Conservation (phyloP, 1,140 invertebrate genomes). For the Drosophila guanche region DNA sequence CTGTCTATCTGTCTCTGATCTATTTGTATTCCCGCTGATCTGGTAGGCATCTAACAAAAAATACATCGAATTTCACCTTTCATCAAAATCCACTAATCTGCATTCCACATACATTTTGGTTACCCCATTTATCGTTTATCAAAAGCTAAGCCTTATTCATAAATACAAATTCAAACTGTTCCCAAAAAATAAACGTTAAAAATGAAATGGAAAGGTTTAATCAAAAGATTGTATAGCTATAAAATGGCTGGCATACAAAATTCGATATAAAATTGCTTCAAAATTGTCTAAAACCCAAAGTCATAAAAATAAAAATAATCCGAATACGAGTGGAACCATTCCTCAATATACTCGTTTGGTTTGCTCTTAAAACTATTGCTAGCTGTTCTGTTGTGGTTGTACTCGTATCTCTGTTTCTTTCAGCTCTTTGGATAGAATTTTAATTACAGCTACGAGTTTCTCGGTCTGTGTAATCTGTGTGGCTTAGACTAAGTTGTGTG, state of each 20-base stretch:
- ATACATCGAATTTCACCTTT: slow-evolving; percentile 53
- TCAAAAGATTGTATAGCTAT: slow-evolving; percentile 38
- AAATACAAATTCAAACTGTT: slow-evolving; percentile 21
- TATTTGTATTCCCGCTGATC: slow-evolving; percentile 12
- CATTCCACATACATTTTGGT: slow-evolving; percentile 32
- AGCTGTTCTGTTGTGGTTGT: slow-evolving; percentile 36
- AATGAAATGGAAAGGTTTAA: slow-evolving; percentile 21
- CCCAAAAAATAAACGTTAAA: slow-evolving; percentile 34
- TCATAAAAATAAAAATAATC: slow-evolving; percentile 1
- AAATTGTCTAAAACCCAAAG: slow-evolving; percentile 30
- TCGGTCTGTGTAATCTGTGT: slow-evolving; percentile 43
- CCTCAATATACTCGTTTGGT: slow-evolving; percentile 13
- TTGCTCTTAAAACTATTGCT: slow-evolving; percentile 54
- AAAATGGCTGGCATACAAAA: slow-evolving; percentile 45
- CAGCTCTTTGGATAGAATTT: slow-evolving; percentile 51
- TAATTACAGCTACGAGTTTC: slow-evolving; percentile 47
- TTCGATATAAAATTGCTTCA: slow-evolving; percentile 48
- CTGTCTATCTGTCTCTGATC: background rate
- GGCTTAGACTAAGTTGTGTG: slow-evolving; percentile 67
- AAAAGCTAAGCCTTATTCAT: slow-evolving; percentile 70
- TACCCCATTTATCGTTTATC: slow-evolving; percentile 56
- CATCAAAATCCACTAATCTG: slow-evolving; percentile 26
- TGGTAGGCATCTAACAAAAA: slow-evolving; percentile 33
- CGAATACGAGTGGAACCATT: slow-evolving; percentile 2
- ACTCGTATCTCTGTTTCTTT: slow-evolving; percentile 20